Base-by-base conservation (phyloP, 2,888 invertebrate genomes). In the Sturmia bella region DNA sequence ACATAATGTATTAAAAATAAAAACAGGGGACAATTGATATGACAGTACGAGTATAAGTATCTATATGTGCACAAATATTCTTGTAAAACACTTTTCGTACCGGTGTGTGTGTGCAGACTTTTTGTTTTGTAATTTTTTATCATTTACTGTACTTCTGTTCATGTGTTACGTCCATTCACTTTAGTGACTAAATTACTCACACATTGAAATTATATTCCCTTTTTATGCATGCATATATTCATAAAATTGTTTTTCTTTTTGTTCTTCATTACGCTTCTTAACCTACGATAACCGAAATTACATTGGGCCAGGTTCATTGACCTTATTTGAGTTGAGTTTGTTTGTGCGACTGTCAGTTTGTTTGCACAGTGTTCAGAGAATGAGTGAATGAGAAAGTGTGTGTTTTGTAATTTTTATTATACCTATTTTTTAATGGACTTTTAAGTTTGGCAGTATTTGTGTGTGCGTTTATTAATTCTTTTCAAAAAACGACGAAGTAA, bases 241-340 rank as follows among this genome's bases (percentile, higher is more conserved):
- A 27, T 27, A 27, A 27, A 27, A 27, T 15, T 72, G 32, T 43
- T 64, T 27, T 45, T 45, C 17, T 64, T 57, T 19, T n/a, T 69
- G 52, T 59, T 76, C 24, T 57, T 41, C n/a, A 54, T 76, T 61
- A 69, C 73, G 17, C 54, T 74, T 79, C 84, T 81, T 84, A 86
- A 86, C 85, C 85, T 86, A 86, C 84, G 85, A 82, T 84, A 86
- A 86, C 85, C 85, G 75, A 86, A 86, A 85, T 83, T 85, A 83
- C 84, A 83, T 83, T 86, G 85, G 84, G 83, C 83, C 83, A 84
- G 85, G 85, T 85, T 86, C 85, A 84, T 73, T 84, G 85, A 86
- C 85, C 85, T 85, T 85, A 80, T 59, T 48, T 9, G 32, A 32
- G 32, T 7, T 9, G 43, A 17, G 56, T 45, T 43, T 70, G 57